Evolutionary conservation across 2,113 vertebrate genomes (phyloP).

Genomic region (Collichthys lucidus): DNA sequence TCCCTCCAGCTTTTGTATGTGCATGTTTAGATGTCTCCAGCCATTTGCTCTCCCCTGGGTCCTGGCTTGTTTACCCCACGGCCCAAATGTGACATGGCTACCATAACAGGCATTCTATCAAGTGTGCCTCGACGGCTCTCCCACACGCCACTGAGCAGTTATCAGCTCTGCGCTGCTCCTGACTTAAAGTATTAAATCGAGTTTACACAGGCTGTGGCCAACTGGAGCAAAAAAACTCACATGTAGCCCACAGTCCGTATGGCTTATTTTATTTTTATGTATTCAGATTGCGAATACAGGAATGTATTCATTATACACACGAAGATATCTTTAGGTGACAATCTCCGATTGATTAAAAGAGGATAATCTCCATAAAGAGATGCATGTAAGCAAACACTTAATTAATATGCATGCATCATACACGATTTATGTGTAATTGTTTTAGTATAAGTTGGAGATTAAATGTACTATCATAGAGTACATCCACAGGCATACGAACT

Average conservation of each 20-base stretch:
- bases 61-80: conserved; percentile 48
- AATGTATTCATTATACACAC: not conserved
- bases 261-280: not conserved
- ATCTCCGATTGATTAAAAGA: not conserved
- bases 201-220: not conserved
- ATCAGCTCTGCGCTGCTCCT: conserved; percentile 37
- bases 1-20: conserved; percentile 21
- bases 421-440: not conserved
- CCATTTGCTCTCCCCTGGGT: conserved; percentile 49
- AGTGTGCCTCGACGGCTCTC: conserved; percentile 35
- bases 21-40: conserved; percentile 56
- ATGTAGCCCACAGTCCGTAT: not conserved
- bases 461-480: not conserved
- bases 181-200: conserved; percentile 43
- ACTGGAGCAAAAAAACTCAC: not conserved
- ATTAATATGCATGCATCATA: not conserved
- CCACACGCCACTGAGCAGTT: conserved; percentile 39
- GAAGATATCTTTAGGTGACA: not conserved
- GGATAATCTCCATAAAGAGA: not conserved
- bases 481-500: not conserved
- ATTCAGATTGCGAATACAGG: not conserved
- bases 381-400: not conserved
- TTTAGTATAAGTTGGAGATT: not conserved
- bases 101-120: conserved; percentile 52
- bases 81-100: conserved; percentile 47